phyloP scores from a whole-genome alignment of 2,888 invertebrate species.

The Erpobdella octoculata region DNA sequence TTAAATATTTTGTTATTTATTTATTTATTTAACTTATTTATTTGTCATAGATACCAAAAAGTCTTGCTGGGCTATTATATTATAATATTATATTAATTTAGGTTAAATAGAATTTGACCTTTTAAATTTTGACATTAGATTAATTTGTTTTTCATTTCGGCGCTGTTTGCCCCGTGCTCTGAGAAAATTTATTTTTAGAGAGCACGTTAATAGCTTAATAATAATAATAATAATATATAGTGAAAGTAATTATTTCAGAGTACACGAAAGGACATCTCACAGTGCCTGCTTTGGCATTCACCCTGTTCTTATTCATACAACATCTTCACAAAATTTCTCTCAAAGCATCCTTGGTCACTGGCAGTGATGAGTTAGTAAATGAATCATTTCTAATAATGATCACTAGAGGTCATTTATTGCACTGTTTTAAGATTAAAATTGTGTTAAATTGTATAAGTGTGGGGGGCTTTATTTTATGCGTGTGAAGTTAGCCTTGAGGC shows the following conservation, averaged over 20 bases:
- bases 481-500: neutral
- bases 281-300: conserved; percentile 48
- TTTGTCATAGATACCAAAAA: too few species aligned
- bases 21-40: too few species aligned
- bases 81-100: too few species aligned
- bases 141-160: too few species aligned
- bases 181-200: too few species aligned
- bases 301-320: conserved; percentile 51
- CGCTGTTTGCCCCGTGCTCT: too few species aligned
- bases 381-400: neutral
- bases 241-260: conserved; percentile 38
- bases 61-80: too few species aligned
- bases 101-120: too few species aligned
- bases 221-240: too few species aligned
- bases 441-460: neutral
- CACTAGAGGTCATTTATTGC: neutral
- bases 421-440: neutral
- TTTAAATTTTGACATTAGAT: too few species aligned
- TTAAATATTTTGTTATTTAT: too few species aligned
- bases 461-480: neutral
- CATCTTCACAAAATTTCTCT: conserved; percentile 51
- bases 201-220: too few species aligned
- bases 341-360: conserved; percentile 49
- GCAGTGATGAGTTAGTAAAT: conserved; percentile 45
- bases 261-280: conserved; percentile 39